Evolutionary conservation across 1,140 invertebrate species (phyloP), one percentile per base, ranked within the genome.

Genomic region (Drosophila ogumai): DNA sequence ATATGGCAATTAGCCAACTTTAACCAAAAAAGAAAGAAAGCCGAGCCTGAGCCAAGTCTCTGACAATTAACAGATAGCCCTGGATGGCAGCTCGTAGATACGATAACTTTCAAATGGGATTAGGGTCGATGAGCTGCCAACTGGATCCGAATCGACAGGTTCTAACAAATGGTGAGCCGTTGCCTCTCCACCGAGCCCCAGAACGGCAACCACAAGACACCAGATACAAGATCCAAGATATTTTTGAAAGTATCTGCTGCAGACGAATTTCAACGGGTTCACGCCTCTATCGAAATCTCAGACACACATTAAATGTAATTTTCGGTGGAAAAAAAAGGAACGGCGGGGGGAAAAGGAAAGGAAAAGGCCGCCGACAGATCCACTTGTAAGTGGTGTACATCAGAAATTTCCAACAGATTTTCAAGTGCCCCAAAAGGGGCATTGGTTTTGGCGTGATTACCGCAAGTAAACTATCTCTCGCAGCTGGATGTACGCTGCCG

Each of bases 1-100:
- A 88, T 87, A 88, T 72, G 84, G 85, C 84, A 88, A 88, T 88
- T 88, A 88, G 84, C 84, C 80, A 84, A 81, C 76, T 76, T 54
- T 34, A 59, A 40, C 73, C 52, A 54, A 54, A 68, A 59, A 71
- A 64, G 40, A 46, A 74, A 54, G 55, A 49, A 46, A 75, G 47
- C 25, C 44, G 32, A 47, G 34, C 40, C 36, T 56, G 46, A 49
- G 46, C 49, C 56, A 25, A 65, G 40, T 46, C 52, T 32, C 36
- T 31, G 54, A 58, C 72, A 81, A 76, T 81, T 81, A 84, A 75
- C 56, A 69, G 63, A 43, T 54, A 38, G 52, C 32, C 46, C 25
- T 50, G n/a, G 28, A 31, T 17, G 40, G 41, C 43, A 32, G 65
- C 47, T 44, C 25, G 50, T 22, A 72, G 69, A 72, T 72, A 57